phyloP scores from a whole-genome alignment of 2,797 vertebrate species.

The Dicrostonyx torquatus region DNA sequence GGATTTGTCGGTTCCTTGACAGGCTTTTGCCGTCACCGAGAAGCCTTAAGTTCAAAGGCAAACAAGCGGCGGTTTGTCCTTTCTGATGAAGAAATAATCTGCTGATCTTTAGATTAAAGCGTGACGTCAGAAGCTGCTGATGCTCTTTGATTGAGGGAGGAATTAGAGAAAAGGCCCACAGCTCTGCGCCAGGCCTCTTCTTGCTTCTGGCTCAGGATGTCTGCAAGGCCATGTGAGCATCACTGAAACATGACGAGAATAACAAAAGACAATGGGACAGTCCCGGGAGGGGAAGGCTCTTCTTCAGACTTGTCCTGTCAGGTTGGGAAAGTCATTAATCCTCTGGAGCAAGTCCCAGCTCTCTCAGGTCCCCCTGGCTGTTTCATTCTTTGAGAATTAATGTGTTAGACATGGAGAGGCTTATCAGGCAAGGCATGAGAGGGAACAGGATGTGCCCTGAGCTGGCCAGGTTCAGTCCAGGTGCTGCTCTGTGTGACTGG shows the following conservation, averaged over 20 bases:
- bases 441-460: accelerated
- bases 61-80: neutral
- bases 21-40: neutral
- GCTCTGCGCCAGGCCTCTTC: neutral
- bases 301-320: neutral
- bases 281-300: neutral
- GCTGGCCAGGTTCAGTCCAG: accelerated
- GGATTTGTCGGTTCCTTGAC: neutral
- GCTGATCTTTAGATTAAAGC: neutral
- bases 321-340: neutral
- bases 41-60: neutral
- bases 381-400: constrained; percentile 11
- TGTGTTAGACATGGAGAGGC: neutral
- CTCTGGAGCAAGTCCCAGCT: neutral
- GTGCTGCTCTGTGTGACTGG: accelerated
- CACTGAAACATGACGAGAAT: neutral
- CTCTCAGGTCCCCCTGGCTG: neutral
- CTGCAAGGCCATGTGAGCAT: neutral
- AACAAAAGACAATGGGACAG: neutral
- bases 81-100: neutral
- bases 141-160: neutral
- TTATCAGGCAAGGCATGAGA: neutral
- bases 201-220: neutral
- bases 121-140: accelerated
- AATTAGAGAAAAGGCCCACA: neutral